A percentile compares a stretch with the other conserved stretches of the same genome.
phyloP scores from a whole-genome alignment of 2,113 vertebrate genomes.

The Centrocercus urophasianus region DNA sequence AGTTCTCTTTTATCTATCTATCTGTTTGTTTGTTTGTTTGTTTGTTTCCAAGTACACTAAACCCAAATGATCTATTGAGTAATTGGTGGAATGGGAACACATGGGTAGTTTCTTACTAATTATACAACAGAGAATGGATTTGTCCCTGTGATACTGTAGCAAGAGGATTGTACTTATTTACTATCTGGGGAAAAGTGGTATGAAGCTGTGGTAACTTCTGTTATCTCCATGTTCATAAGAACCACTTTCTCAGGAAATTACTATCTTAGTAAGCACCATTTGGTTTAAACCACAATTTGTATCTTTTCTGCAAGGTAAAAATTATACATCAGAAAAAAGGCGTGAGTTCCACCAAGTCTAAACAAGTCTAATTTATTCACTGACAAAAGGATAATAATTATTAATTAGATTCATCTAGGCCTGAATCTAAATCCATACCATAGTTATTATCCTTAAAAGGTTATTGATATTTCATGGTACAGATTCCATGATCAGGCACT shows the following conservation, averaged over 20 bases:
- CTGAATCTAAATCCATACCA: neutral
- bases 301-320: neutral
- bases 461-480: neutral
- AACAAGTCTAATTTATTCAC: neutral
- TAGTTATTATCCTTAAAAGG: neutral
- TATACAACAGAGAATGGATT: neutral
- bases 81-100: neutral
- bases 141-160: neutral
- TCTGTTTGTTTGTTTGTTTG: neutral
- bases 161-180: neutral
- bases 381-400: neutral
- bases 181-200: neutral
- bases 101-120: too few relatives aligned
- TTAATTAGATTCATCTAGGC: neutral
- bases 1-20: neutral
- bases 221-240: too few relatives aligned
- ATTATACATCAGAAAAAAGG: neutral
- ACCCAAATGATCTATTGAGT: neutral
- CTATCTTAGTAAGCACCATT: neutral
- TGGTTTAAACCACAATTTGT: neutral
- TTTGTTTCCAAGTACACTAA: neutral
- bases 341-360: neutral
- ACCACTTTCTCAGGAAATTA: neutral
- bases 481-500: neutral
- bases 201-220: neutral